phyloP scores from a whole-genome alignment of 2,888 invertebrate genomes.

The Argyresthia albistria region DNA sequence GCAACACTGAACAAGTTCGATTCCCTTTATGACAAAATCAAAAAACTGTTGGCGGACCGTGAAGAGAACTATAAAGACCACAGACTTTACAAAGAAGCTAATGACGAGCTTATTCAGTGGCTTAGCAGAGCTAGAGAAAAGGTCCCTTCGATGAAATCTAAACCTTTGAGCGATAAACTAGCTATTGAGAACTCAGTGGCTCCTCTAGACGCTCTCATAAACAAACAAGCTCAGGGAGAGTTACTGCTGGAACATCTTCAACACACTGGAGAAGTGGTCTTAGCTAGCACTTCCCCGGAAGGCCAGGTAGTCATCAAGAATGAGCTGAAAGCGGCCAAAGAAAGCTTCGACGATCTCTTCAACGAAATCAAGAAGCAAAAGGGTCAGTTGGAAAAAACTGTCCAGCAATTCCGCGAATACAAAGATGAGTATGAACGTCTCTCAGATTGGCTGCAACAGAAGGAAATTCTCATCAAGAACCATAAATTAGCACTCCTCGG shows the following conservation, averaged over 20 bases:
- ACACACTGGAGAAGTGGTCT: constrained; percentile 89
- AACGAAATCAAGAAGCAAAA: constrained; percentile 90
- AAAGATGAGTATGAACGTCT: constrained; percentile 93
- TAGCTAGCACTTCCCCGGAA: constrained; percentile 85
- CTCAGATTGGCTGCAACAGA: constrained; percentile 94
- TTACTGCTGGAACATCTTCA: constrained; percentile 88
- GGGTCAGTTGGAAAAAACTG: constrained; percentile 84
- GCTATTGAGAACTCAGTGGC: constrained; percentile 91
- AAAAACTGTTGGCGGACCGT: constrained; percentile 81
- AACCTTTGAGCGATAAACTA: constrained; percentile 87
- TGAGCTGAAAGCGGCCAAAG: constrained; percentile 87
- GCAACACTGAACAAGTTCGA: constrained; percentile 90
- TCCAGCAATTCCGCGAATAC: constrained; percentile 90
- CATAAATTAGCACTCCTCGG: constrained; percentile 88
- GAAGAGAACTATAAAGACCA: constrained; percentile 92
- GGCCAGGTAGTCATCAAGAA: constrained; percentile 87
- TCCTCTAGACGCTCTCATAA: constrained; percentile 87
- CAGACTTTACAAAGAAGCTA: constrained; percentile 90
- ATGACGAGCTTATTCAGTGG: constrained; percentile 92
- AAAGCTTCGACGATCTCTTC: constrained; percentile 88
- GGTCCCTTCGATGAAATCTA: constrained; percentile 88
- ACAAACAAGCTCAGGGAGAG: constrained; percentile 93
- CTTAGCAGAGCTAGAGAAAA: constrained; percentile 90
- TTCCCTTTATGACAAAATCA: constrained; percentile 81
- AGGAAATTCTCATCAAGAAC: constrained; percentile 91